Base-by-base conservation (phyloP, 2,113 vertebrate species). In the Grammatotria lemairii region DNA sequence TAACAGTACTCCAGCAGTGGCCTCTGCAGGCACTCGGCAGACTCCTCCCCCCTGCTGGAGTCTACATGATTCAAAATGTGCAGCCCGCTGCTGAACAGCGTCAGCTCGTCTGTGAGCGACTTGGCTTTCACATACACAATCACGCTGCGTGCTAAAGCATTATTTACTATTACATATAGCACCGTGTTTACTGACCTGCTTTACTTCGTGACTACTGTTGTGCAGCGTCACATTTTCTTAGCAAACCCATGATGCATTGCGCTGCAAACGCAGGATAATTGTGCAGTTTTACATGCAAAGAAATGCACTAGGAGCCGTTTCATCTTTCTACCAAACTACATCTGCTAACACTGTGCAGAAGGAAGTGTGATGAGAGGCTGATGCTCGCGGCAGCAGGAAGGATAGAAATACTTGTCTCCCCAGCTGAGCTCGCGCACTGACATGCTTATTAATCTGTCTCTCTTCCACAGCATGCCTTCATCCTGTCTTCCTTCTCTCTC, bases 381-480 rank as follows among this genome's bases (percentile, higher is more conserved):
- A 42, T 70, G 65, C n/a, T 23, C n/a, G 12, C 16, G n/a, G 63
- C 63, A 4, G 65, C 35, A 23, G n/a, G 38, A 40, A 70, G 35
- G 35, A 23, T 6, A 8, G 13, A 6, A 70, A 70, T 14, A 16
- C n/a, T 70, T 12, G 63, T 8, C 35, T 70, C 65, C 38, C 35
- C 65, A 23, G 12, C 38, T 42, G 35, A 42, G 65, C 65, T 40
- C 10, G 19, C 4, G 3, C 31, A n/a, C 33, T n/a, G 10, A 19
- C 33, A 65, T 65, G n/a, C n/a, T 60, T 63, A n/a, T 35, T 63
- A 63, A 63, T 4, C 58, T 19, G 58, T 19, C 58, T 63, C 57
- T 60, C 58, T 33, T 33, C 28, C 58, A 63, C 16, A 60, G 9
- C 28, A 19, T 19, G 57, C 1, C 28, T 60, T 1, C 0, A 0